Evolutionary conservation across 2,797 vertebrate genomes (phyloP).

Genomic region (Enteromius paludinosus): DNA sequence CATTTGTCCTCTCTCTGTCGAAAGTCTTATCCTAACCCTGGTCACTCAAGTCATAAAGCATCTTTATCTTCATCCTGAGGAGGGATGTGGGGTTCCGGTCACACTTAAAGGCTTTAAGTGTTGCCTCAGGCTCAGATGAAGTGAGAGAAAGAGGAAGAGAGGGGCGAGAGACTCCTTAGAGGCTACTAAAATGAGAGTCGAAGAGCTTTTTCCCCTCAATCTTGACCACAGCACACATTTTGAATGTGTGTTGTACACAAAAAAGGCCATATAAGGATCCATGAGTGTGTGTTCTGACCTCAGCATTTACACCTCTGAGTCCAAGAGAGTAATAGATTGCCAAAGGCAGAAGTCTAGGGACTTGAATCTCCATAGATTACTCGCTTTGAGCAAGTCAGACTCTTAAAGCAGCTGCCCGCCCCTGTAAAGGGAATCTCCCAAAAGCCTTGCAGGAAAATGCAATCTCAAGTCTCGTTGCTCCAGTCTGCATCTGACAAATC

Average conservation of each 20-base stretch:
- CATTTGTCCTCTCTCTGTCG: conserved; percentile 32
- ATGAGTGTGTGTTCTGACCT: neutral
- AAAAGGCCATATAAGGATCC: neutral
- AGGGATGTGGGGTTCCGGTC: conserved; percentile 61
- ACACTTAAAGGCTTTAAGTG: conserved; percentile 74
- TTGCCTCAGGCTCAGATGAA: conserved; percentile 68
- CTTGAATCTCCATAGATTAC: conserved; percentile 35
- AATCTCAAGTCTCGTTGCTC: conserved; percentile 25
- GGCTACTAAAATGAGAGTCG: neutral
- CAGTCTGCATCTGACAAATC: neutral
- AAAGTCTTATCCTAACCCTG: conserved; percentile 76
- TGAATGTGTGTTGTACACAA: neutral
- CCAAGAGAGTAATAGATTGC: conserved; percentile 28
- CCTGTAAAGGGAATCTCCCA: conserved; percentile 17
- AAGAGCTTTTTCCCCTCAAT: conserved; percentile 24
- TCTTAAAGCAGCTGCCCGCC: conserved; percentile 18
- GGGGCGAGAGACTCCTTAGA: conserved; percentile 6
- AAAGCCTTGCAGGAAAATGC: conserved; percentile 29
- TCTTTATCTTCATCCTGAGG: conserved; percentile 74
- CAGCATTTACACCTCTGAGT: neutral
- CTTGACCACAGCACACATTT: conserved; percentile 11
- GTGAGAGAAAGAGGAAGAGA: neutral
- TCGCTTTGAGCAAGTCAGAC: conserved; percentile 14
- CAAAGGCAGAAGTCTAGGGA: conserved; percentile 12
- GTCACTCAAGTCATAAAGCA: conserved; percentile 73